Conservation (phyloP, 1,140 invertebrate species). For the Triops cancriformis region DNA sequence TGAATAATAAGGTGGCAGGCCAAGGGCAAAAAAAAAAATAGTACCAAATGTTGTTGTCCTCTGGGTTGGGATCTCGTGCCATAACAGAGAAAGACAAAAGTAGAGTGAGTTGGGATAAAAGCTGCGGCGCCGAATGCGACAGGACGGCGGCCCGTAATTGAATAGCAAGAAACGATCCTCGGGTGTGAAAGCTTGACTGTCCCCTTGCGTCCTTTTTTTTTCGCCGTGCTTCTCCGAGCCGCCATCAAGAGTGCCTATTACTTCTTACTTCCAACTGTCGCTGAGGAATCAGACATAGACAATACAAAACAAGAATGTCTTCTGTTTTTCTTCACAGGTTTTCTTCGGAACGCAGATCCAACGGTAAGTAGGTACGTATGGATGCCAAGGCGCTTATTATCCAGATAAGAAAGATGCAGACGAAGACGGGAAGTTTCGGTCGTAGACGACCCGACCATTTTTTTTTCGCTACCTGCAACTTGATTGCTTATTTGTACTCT, state of each 20-base stretch:
- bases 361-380: neutral
- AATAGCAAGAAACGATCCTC: constrained; percentile 10
- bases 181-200: neutral
- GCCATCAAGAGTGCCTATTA: neutral
- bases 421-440: neutral
- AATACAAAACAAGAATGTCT: neutral
- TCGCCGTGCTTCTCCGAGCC: neutral
- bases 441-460: neutral
- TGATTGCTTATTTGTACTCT: constrained; percentile 1
- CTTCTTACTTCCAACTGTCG: neutral
- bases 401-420: constrained; percentile 5
- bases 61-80: neutral
- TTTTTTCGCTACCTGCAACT: neutral
- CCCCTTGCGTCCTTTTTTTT: neutral
- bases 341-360: neutral
- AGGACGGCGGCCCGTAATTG: neutral
- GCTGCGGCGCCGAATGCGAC: constrained; percentile 3
- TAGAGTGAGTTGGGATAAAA: constrained; percentile 10
- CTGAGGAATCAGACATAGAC: neutral
- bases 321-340: neutral
- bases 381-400: neutral
- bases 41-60: neutral
- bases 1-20: neutral
- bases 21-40: neutral
- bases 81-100: neutral